phyloP scores from a whole-genome alignment of 1,140 invertebrate genomes.

The Pseudachorutes palmiensis region DNA sequence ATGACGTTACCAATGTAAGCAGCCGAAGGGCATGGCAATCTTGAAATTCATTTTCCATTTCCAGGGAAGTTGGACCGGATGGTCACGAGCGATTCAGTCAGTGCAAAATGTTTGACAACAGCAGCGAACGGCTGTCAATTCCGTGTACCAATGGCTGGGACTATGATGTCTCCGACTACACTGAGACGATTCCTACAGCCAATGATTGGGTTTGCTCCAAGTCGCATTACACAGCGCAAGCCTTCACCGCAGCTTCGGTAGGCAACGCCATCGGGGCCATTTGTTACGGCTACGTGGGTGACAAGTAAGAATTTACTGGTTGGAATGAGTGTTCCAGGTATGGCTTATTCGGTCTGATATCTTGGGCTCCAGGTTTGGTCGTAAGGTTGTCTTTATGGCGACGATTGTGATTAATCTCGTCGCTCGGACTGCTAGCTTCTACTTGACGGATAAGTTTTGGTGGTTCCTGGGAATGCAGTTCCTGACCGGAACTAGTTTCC shows the following conservation, averaged over 20 bases:
- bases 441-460: constrained; percentile 4
- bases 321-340: background rate
- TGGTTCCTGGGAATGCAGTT: constrained; percentile 16
- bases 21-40: background rate
- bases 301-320: constrained; percentile 12
- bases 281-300: constrained; percentile 10
- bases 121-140: background rate
- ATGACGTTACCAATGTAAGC: constrained; percentile 11
- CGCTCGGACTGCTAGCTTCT: constrained; percentile 15
- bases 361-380: constrained; percentile 17
- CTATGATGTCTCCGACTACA: constrained; percentile 17
- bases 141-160: constrained; percentile 17
- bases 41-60: background rate
- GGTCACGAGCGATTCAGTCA: constrained; percentile 8
- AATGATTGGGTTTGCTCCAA: constrained; percentile 24
- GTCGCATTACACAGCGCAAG: constrained; percentile 12
- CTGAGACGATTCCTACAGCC: constrained; percentile 19
- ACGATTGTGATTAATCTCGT: constrained; percentile 15
- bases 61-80: background rate
- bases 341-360: no score
- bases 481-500: constrained; percentile 18
- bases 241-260: background rate
- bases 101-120: constrained; percentile 15
- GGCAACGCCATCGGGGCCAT: constrained; percentile 22
- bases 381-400: constrained; percentile 19